A percentile compares a stretch with the other conserved stretches of the same genome.
phyloP scores from a whole-genome alignment of 2,113 vertebrate genomes.

The Nothobranchius kuhntae region DNA sequence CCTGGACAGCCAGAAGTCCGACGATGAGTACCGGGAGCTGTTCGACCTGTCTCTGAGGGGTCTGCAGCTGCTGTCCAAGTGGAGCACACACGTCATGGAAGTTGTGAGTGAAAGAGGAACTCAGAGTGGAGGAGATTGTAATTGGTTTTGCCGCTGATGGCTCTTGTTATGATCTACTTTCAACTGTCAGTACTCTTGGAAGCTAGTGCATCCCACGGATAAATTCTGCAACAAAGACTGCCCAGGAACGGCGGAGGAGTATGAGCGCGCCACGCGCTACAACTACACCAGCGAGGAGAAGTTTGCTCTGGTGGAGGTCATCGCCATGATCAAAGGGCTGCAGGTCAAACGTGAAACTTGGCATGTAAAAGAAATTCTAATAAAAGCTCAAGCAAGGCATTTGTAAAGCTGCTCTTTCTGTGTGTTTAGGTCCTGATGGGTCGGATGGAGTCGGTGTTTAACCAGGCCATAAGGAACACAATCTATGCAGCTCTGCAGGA shows the following conservation, averaged over 20 bases:
- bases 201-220: constrained; percentile 97
- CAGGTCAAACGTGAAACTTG: constrained; percentile 73
- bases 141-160: constrained; percentile 8
- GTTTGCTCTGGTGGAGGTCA: constrained; percentile 98
- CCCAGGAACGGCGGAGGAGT: constrained; percentile 95
- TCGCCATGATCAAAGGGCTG: constrained; percentile 98
- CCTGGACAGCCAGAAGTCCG: constrained; percentile 98
- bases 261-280: constrained; percentile 95
- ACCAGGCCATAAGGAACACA: constrained; percentile 98
- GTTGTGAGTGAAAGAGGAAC: constrained; percentile 83
- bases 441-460: constrained; percentile 98
- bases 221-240: constrained; percentile 99
- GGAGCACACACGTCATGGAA: constrained; percentile 99
- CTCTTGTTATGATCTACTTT: constrained; percentile 23
- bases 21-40: constrained; percentile 96
- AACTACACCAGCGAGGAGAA: constrained; percentile 99
- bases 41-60: constrained; percentile 95
- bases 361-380: background rate
- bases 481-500: constrained; percentile 98
- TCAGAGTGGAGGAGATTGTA: background rate
- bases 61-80: constrained; percentile 96
- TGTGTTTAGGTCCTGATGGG: constrained; percentile 89
- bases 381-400: background rate
- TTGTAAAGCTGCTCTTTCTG: background rate
- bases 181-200: constrained; percentile 92